phyloP scores from a whole-genome alignment of 2,797 vertebrate genomes.

The Cynodonichthys magdalenae region DNA sequence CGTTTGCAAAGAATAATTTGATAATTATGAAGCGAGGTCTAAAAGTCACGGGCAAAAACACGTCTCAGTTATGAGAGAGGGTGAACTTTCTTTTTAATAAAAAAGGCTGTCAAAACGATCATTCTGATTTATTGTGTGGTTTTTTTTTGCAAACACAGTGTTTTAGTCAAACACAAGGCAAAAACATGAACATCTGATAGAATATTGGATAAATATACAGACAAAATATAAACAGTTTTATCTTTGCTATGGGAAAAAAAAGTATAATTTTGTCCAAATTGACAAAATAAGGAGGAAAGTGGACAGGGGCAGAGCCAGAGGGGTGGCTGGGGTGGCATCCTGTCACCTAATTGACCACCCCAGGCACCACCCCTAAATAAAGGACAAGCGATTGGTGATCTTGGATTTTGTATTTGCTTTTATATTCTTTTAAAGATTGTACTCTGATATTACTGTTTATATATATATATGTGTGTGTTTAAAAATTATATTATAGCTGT shows the following conservation, averaged over 20 bases:
- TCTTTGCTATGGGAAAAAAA: not conserved
- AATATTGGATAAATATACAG: not conserved
- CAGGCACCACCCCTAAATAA: too few relatives aligned
- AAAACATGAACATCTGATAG: constrained; percentile 24
- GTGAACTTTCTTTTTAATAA: constrained; percentile 55
- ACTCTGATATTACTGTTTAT: too few relatives aligned
- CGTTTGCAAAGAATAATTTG: constrained; percentile 19
- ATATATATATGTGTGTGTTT: too few relatives aligned
- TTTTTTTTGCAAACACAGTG: constrained; percentile 39
- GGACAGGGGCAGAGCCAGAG: too few relatives aligned
- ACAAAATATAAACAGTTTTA: not conserved
- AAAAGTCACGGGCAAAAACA: constrained; percentile 48
- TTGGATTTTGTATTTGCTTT: too few relatives aligned
- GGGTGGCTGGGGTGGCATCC: too few relatives aligned
- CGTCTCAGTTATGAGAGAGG: constrained; percentile 19
- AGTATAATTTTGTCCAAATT: too few relatives aligned
- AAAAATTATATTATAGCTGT: too few relatives aligned
- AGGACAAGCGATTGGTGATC: too few relatives aligned
- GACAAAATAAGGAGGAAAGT: too few relatives aligned
- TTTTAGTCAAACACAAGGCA: constrained; percentile 40
- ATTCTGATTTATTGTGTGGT: constrained; percentile 49
- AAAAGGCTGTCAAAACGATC: constrained; percentile 52
- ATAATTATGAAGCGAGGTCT: constrained; percentile 48
- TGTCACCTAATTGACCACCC: too few relatives aligned
- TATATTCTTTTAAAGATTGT: too few relatives aligned